Evolutionary conservation across 37 sponge, comb jelly and placozoan species (phyloP).

Genomic region (Spongilla lacustris): DNA sequence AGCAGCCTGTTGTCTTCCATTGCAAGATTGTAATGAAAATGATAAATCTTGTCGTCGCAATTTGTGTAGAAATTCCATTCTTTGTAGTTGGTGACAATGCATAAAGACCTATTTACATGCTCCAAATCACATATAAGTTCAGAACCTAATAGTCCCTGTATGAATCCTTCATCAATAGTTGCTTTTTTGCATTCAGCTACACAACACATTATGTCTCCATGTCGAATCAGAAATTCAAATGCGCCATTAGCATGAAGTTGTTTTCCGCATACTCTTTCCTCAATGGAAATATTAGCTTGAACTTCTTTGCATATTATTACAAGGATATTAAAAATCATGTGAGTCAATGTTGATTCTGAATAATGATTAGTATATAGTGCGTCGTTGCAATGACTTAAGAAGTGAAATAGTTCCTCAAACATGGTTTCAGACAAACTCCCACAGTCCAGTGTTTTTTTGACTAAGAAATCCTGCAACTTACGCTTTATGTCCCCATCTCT

Average conservation of each 20-base stretch:
- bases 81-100: neutral
- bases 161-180: neutral
- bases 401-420: neutral
- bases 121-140: neutral
- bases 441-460: neutral
- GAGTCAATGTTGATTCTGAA: neutral
- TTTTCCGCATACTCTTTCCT: neutral
- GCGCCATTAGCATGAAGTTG: neutral
- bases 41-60: neutral
- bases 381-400: neutral
- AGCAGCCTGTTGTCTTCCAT: neutral
- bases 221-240: constrained; percentile 1
- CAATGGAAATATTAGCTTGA: neutral
- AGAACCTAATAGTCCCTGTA: neutral
- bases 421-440: neutral
- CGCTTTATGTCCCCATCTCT: neutral
- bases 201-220: neutral
- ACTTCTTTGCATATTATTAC: neutral
- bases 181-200: neutral
- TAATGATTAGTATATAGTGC: neutral
- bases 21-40: neutral
- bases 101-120: neutral
- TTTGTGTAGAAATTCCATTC: neutral
- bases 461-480: neutral
- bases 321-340: neutral